Evolutionary conservation across 2,888 invertebrate species (phyloP).

Genomic region (Hemithea aestivaria): DNA sequence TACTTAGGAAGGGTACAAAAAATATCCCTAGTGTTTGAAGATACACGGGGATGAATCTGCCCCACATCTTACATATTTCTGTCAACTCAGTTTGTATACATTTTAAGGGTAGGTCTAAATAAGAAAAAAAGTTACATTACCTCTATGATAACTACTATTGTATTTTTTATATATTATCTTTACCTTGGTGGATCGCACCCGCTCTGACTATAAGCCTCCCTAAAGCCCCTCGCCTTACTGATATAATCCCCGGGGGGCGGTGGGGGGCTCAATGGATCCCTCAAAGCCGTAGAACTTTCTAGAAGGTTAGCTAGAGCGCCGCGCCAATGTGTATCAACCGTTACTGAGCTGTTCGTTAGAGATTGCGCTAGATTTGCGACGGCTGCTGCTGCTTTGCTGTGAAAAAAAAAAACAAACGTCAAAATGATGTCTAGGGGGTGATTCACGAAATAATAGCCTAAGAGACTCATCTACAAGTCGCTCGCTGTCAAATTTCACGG

Average conservation of each 20-base stretch:
- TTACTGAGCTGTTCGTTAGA: slow-evolving; percentile 36
- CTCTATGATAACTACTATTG: too few species aligned
- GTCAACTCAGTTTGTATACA: too few species aligned
- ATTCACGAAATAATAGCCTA: too few species aligned
- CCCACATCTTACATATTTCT: too few species aligned
- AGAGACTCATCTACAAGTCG: too few species aligned
- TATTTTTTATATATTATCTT: not conserved
- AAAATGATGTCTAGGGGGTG: too few species aligned
- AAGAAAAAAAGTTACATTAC: too few species aligned
- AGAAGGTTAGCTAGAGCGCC: slow-evolving; percentile 80
- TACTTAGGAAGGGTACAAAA: too few species aligned
- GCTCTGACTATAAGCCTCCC: slow-evolving; percentile 83
- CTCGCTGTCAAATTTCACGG: too few species aligned
- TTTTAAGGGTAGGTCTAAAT: too few species aligned
- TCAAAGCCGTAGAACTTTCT: slow-evolving; percentile 76
- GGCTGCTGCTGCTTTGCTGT: slow-evolving; percentile 57
- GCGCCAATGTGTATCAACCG: slow-evolving; percentile 59
- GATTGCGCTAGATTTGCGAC: slow-evolving; percentile 39
- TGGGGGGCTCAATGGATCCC: slow-evolving; percentile 78
- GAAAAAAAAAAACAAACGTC: slow-evolving; percentile 4
- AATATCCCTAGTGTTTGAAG: too few species aligned
- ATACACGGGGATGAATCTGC: too few species aligned
- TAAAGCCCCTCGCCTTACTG: slow-evolving; percentile 79
- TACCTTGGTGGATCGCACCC: slow-evolving; percentile 84
- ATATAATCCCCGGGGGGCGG: slow-evolving; percentile 83